These are phyloP conservation scores for Blastomussa wellsi DNA, from an alignment of 92 coral and sea anemone genomes.

Conservation along the genomic window DNA sequence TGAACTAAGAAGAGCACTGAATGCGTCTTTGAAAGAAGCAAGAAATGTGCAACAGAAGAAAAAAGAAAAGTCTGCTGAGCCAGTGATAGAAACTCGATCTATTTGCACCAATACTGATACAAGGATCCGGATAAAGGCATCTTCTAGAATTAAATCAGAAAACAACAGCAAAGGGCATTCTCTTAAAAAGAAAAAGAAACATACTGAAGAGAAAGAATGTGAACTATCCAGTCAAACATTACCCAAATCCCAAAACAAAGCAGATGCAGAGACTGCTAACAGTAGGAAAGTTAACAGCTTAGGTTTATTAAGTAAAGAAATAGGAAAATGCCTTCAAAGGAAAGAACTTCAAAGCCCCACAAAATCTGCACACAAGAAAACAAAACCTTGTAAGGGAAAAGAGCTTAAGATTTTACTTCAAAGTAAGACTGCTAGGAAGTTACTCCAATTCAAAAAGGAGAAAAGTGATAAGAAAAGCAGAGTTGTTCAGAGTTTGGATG, in stretches of 20 bases:
- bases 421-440: not conserved
- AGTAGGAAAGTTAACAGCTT: not conserved
- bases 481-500: constrained; percentile 30
- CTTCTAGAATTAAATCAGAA: not conserved
- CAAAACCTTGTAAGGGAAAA: not conserved
- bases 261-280: not conserved
- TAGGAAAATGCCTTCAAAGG: not conserved
- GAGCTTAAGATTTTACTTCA: constrained; percentile 11
- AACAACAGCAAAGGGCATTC: not conserved
- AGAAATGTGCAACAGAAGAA: constrained; percentile 30
- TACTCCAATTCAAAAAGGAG: not conserved
- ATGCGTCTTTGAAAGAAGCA: constrained; percentile 78
- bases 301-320: not conserved
- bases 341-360: constrained; percentile 27
- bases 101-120: constrained; percentile 30
- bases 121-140: constrained; percentile 23
- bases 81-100: not conserved
- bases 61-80: not conserved
- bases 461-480: constrained; percentile 19
- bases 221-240: not conserved
- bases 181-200: constrained; percentile 10
- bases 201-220: not conserved
- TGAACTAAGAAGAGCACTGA: constrained; percentile 83
- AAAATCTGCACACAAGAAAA: constrained; percentile 2
- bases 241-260: not conserved